Evolutionary conservation across 2,113 vertebrate genomes (phyloP).

Genomic region (Pedetes capensis): DNA sequence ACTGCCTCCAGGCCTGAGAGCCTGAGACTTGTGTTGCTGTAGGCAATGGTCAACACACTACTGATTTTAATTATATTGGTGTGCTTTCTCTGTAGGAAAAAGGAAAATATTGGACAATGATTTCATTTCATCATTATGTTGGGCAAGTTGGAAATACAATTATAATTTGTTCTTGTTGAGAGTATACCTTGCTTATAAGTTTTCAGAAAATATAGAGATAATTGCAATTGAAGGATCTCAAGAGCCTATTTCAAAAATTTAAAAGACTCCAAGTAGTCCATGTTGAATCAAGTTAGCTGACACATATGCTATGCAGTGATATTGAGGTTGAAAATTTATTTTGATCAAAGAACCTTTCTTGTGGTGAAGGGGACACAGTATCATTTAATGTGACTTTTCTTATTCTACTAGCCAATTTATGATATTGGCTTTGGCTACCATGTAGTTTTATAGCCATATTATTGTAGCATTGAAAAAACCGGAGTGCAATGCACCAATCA

Average conservation of each 20-base stretch:
- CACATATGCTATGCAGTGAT: neutral
- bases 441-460: neutral
- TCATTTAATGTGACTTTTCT: neutral
- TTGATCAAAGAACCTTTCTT: neutral
- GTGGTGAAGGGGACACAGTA: neutral
- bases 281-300: neutral
- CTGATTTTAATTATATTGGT: neutral
- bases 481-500: neutral
- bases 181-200: neutral
- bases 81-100: neutral
- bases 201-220: neutral
- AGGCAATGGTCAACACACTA: neutral
- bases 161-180: neutral
- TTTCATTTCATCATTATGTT: neutral
- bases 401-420: neutral
- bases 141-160: neutral
- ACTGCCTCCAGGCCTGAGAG: neutral
- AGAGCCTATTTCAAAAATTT: neutral
- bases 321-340: neutral
- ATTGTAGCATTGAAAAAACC: neutral
- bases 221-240: neutral
- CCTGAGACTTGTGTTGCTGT: neutral
- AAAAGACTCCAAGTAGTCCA: neutral
- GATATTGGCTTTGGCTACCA: neutral
- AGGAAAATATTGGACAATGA: neutral